Conservation (phyloP, 2,888 invertebrate species). For the Pimpla rufipes region DNA sequence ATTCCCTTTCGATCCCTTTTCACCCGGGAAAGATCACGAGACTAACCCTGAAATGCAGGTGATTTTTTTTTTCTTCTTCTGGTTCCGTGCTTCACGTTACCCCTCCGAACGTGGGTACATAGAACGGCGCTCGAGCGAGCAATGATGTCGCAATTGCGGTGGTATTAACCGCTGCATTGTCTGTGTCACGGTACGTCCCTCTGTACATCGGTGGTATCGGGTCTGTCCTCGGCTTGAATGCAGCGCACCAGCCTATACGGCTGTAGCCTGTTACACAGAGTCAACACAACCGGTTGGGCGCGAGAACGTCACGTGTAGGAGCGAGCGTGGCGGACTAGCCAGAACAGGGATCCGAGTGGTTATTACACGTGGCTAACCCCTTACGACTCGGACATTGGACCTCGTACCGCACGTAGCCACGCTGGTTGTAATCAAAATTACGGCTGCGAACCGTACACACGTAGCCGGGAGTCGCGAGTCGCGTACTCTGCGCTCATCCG, state of each 20-base stretch:
- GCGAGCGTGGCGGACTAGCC: slow-evolving; percentile 69
- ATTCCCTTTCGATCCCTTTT: slow-evolving; percentile 38
- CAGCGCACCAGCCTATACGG: slow-evolving; percentile 16
- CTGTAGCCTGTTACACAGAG: slow-evolving; percentile 28
- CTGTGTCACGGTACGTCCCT: slow-evolving; percentile 48
- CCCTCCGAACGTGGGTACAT: neutral
- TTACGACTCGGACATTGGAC: slow-evolving; percentile 58
- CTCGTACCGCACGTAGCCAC: slow-evolving; percentile 69
- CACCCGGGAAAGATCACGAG: slow-evolving; percentile 21
- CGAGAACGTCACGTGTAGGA: slow-evolving; percentile 32
- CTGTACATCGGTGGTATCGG: slow-evolving; percentile 50
- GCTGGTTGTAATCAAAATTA: slow-evolving; percentile 76
- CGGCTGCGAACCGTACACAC: slow-evolving; percentile 46
- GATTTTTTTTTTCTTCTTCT: neutral
- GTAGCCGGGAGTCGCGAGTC: slow-evolving; percentile 22
- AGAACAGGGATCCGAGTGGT: slow-evolving; percentile 74
- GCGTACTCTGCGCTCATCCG: neutral
- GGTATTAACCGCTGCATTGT: slow-evolving; percentile 71
- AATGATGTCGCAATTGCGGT: slow-evolving; percentile 70
- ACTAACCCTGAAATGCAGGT: slow-evolving; percentile 19
- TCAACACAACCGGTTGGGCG: slow-evolving; percentile 18
- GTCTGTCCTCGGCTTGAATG: slow-evolving; percentile 28
- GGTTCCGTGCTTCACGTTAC: neutral
- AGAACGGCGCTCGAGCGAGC: slow-evolving; percentile 45
- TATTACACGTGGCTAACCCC: slow-evolving; percentile 73